A percentile compares a stretch with the other conserved stretches of the same genome.
Conservation (phyloP, 1,140 invertebrate species). For the Euschistus heros region DNA sequence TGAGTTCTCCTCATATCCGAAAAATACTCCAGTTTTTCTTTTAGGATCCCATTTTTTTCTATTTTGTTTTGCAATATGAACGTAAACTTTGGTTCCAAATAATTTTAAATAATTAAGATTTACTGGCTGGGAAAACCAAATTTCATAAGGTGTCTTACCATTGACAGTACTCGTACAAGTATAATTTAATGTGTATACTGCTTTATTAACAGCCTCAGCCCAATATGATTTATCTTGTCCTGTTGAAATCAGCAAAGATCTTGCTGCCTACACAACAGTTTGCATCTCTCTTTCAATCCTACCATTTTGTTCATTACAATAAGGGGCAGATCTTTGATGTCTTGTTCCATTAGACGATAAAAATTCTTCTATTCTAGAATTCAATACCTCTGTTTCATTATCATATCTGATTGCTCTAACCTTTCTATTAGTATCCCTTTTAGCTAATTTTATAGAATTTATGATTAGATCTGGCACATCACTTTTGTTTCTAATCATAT, state of each 20-base stretch:
- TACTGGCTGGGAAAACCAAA: constrained; percentile 27
- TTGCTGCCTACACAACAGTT: constrained; percentile 31
- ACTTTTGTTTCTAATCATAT: not conserved
- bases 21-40: too few relatives aligned
- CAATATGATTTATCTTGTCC: constrained; percentile 34
- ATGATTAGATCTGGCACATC: not conserved
- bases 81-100: constrained; percentile 21
- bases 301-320: constrained; percentile 41
- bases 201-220: constrained; percentile 36
- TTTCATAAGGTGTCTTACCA: constrained; percentile 32
- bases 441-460: not conserved
- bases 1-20: too few relatives aligned
- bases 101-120: constrained; percentile 15
- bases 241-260: constrained; percentile 32
- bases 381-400: constrained; percentile 36
- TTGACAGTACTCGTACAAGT: constrained; percentile 32
- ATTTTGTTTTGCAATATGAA: constrained; percentile 19
- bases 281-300: constrained; percentile 36
- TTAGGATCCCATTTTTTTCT: too few relatives aligned
- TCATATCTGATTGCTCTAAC: constrained; percentile 29
- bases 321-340: constrained; percentile 35
- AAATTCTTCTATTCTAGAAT: not conserved
- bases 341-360: constrained; percentile 28
- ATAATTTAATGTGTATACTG: constrained; percentile 35
- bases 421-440: not conserved